Evolutionary conservation across 2,888 invertebrate species (phyloP), one percentile per base, ranked within the genome.

Genomic region (Dromius quadrimaculatus): DNA sequence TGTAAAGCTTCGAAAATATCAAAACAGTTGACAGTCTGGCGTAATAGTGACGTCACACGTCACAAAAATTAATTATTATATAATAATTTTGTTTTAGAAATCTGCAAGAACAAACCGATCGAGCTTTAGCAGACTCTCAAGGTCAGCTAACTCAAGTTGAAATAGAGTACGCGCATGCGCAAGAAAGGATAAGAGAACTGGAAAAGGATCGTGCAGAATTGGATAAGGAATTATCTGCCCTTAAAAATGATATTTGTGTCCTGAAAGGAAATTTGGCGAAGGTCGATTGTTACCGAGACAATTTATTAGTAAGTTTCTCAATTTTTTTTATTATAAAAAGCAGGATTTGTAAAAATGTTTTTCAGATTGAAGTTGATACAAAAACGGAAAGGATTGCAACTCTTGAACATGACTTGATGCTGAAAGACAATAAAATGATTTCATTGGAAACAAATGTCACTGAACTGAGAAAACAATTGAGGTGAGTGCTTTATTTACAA

Each of bases 31-130:
- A n/a, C n/a, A n/a, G n/a, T n/a, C n/a, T n/a, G n/a, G n/a, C n/a
- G n/a, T n/a, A n/a, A n/a, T n/a, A n/a, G n/a, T n/a, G n/a, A n/a
- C n/a, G n/a, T n/a, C n/a, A n/a, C n/a, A n/a, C n/a, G n/a, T n/a
- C n/a, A n/a, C n/a, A n/a, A n/a, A n/a, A n/a, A n/a, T n/a, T n/a
- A n/a, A n/a, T n/a, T n/a, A 45, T 20, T 11, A 22, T 47, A 13
- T 22, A 4, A 11, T 47, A 47, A n/a, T 22, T 47, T 47, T 1
- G 22, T 43, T 71, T 82, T 66, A 93, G 92, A 81, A 86, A 89
- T 74, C 84, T 92, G 57, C 92, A 93, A 77, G 87, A 91, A 76
- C 92, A 93, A 84, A 90, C 91, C 2, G 92, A 93, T 80, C 87
- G 89, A 76, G 88, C 90, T 45, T 84, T 91, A 71, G 84, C 85